phyloP scores from a whole-genome alignment of 2,888 invertebrate genomes.

The Drosophila pseudotakahashii region DNA sequence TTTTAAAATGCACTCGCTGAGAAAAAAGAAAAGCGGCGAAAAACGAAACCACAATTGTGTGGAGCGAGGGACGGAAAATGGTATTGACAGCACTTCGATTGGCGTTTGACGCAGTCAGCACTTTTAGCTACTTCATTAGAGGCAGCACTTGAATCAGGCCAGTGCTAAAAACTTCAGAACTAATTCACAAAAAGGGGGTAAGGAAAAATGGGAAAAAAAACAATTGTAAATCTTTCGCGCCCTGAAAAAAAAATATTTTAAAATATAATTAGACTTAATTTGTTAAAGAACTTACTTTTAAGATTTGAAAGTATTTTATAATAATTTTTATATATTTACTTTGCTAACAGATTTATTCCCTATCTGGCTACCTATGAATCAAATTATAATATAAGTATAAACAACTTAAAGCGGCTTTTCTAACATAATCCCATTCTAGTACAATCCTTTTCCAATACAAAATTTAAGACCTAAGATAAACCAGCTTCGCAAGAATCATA shows the following conservation, averaged over 20 bases:
- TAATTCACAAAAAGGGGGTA: background rate
- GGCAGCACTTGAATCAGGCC: slow-evolving; percentile 17
- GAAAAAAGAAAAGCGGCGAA: slow-evolving; percentile 27
- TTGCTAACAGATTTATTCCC: no score
- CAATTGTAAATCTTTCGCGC: fast-evolving
- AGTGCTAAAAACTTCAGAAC: background rate
- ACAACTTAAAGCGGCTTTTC: no score
- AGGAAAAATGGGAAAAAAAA: background rate
- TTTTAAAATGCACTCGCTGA: slow-evolving; percentile 62
- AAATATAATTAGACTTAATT: no score
- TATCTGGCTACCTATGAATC: no score
- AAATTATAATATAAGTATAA: no score
- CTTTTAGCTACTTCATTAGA: slow-evolving; percentile 56
- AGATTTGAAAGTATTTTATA: no score
- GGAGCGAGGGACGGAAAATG: slow-evolving; percentile 21
- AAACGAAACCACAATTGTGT: slow-evolving; percentile 24
- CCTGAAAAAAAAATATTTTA: no score
- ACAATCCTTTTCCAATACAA: no score
- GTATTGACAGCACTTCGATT: slow-evolving; percentile 48
- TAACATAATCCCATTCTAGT: no score
- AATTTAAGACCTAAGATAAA: no score
- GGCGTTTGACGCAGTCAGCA: slow-evolving; percentile 36
- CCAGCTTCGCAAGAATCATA: background rate
- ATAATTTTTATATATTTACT: no score
- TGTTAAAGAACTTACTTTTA: no score